Evolutionary conservation across 2,888 invertebrate species (phyloP).

Genomic region (Lucinisca nassula): DNA sequence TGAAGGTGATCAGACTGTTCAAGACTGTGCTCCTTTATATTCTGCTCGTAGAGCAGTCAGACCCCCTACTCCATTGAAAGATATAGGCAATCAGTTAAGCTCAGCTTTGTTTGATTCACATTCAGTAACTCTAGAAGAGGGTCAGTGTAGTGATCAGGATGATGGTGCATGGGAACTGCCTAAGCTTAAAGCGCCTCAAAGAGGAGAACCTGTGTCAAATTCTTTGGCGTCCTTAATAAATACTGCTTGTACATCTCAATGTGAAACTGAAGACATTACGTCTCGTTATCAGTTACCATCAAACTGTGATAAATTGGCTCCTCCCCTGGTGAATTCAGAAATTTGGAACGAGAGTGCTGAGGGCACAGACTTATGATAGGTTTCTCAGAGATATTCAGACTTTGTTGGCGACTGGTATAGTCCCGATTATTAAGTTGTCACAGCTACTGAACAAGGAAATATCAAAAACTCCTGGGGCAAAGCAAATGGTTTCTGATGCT

Average conservation of each 20-base stretch:
- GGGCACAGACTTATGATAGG: neutral
- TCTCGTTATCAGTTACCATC: neutral
- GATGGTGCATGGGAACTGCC: neutral
- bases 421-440: neutral
- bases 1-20: too few species aligned
- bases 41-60: too few species aligned
- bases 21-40: too few species aligned
- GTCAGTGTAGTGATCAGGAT: too few species aligned
- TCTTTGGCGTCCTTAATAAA: slow-evolving; percentile 3
- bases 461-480: neutral
- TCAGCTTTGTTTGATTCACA: too few species aligned
- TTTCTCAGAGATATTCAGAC: neutral
- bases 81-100: too few species aligned
- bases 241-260: neutral
- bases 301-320: too few species aligned
- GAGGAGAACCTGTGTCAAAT: neutral
- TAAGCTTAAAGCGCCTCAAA: neutral
- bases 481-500: neutral
- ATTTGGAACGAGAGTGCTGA: neutral
- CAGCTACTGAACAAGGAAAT: neutral
- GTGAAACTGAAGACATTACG: neutral
- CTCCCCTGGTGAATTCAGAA: neutral
- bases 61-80: too few species aligned
- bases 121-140: too few species aligned
- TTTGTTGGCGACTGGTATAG: neutral